Evolutionary conservation across 92 coral and sea anemone species (phyloP).

Genomic region (Umimayanthus kanabou): DNA sequence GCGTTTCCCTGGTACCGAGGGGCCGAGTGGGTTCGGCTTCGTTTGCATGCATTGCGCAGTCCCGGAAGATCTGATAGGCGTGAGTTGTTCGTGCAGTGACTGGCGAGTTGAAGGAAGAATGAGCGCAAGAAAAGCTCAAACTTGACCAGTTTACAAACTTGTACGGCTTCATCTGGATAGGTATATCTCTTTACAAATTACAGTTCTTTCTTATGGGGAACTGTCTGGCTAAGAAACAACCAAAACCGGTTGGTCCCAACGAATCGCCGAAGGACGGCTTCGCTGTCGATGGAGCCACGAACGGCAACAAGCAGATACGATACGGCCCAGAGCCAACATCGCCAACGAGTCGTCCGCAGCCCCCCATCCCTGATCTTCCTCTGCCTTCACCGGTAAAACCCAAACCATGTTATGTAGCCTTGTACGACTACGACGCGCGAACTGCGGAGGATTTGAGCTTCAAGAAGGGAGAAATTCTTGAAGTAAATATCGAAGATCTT

Average conservation of each 20-base stretch:
- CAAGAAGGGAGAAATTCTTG: slow-evolving; percentile 91
- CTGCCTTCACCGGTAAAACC: slow-evolving; percentile 58
- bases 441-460: slow-evolving; percentile 95
- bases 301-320: slow-evolving; percentile 21
- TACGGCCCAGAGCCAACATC: slow-evolving; percentile 63
- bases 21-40: too few species aligned
- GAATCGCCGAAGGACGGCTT: slow-evolving; percentile 48
- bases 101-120: neutral
- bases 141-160: neutral
- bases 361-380: slow-evolving; percentile 48
- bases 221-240: slow-evolving; percentile 75
- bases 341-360: slow-evolving; percentile 55
- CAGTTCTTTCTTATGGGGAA: slow-evolving; percentile 72
- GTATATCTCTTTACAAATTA: neutral
- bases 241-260: slow-evolving; percentile 35
- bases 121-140: neutral
- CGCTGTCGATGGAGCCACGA: slow-evolving; percentile 11
- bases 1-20: too few species aligned
- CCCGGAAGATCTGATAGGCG: slow-evolving; percentile 33
- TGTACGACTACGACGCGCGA: slow-evolving; percentile 97
- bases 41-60: slow-evolving; percentile 21
- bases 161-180: neutral
- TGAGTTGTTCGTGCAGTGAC: neutral
- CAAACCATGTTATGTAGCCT: slow-evolving; percentile 72
- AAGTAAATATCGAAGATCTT: slow-evolving; percentile 79